Conservation (phyloP, 2,888 invertebrate genomes). For the Thera britannica region DNA sequence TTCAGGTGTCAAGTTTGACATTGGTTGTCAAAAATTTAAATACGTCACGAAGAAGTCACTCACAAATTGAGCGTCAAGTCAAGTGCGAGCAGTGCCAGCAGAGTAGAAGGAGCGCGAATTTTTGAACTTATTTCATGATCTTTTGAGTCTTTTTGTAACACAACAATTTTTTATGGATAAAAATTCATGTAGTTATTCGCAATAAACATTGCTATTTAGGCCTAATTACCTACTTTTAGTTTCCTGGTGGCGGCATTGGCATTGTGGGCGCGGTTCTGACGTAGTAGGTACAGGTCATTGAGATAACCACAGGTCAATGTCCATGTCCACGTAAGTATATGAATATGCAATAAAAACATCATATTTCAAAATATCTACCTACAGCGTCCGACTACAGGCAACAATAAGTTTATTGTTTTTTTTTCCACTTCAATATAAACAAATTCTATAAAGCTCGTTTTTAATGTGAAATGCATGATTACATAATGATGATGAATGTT, state of each 20-base stretch:
- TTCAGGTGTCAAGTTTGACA: slow-evolving; percentile 18
- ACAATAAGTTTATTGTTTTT: no score
- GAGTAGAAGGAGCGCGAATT: neutral
- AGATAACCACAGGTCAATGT: slow-evolving; percentile 58
- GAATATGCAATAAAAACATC: slow-evolving; percentile 67
- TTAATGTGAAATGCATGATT: no score
- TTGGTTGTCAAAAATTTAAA: neutral
- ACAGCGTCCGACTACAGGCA: no score
- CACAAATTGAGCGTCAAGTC: neutral
- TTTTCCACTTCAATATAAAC: no score
- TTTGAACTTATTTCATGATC: neutral
- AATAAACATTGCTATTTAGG: no score
- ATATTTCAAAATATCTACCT: slow-evolving; percentile 46
- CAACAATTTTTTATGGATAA: no score
- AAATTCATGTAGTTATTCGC: no score
- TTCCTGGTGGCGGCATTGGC: slow-evolving; percentile 12
- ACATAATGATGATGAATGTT: no score
- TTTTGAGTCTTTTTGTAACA: no score
- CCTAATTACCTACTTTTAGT: neutral
- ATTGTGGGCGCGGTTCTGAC: slow-evolving; percentile 71
- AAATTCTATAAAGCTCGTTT: no score
- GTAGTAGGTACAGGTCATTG: slow-evolving; percentile 52
- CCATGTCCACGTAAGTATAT: slow-evolving; percentile 38
- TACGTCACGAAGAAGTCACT: neutral
- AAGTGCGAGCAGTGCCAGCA: neutral